phyloP scores from a whole-genome alignment of 2,113 vertebrate species.

The Trogon melanurus region DNA sequence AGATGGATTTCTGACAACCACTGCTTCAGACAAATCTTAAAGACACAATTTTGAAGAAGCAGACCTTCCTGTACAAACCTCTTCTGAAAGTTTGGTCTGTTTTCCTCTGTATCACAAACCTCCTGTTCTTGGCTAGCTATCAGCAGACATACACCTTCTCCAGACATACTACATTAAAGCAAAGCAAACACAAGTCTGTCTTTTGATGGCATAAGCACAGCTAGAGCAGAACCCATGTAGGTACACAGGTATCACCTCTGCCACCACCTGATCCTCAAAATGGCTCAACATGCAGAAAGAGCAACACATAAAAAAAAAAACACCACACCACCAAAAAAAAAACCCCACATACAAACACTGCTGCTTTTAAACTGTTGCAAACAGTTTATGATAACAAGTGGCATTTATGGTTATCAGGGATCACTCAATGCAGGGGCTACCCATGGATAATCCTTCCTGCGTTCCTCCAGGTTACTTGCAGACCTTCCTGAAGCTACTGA shows the following conservation, averaged over 20 bases:
- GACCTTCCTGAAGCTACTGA: neutral
- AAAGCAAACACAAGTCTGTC: neutral
- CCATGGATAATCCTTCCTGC: neutral
- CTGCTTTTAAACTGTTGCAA: neutral
- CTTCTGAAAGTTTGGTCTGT: neutral
- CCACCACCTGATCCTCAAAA: neutral
- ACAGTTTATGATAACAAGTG: neutral
- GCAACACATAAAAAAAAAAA: too few species aligned
- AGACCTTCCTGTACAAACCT: neutral
- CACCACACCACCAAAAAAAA: too few species aligned
- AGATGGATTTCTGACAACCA: neutral
- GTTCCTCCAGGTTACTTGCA: neutral
- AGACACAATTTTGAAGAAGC: neutral
- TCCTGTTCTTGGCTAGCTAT: neutral
- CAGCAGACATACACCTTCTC: neutral
- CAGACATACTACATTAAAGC: neutral
- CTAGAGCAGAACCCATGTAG: neutral
- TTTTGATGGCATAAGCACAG: neutral
- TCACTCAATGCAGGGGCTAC: neutral
- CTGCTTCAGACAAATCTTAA: neutral
- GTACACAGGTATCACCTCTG: neutral
- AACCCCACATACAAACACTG: too few species aligned
- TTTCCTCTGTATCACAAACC: neutral
- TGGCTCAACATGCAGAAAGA: neutral
- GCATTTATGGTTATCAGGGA: neutral